These are phyloP conservation scores for Cephonodes hylas DNA, from an alignment of 2,888 invertebrate species.

Conservation along the genomic window DNA sequence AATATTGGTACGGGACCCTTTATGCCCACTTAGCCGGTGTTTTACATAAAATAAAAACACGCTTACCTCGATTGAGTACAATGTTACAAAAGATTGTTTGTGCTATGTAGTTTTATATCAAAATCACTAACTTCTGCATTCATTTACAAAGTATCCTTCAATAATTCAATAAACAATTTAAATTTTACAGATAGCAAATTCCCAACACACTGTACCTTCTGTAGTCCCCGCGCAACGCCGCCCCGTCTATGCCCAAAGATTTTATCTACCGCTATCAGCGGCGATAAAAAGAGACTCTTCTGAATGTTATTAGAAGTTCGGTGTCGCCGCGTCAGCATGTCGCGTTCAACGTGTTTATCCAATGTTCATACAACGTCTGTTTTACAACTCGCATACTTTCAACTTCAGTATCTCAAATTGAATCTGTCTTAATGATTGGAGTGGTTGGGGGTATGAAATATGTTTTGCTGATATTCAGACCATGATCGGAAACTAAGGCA, in stretches of 20 bases:
- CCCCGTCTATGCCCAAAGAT: conserved; percentile 12
- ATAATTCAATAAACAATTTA: not conserved
- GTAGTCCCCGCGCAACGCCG: not conserved
- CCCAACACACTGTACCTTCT: not conserved
- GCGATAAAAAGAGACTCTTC: conserved; percentile 11
- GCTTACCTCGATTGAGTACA: too few species aligned
- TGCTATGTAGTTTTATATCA: too few species aligned
- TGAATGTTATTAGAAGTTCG: conserved; percentile 14
- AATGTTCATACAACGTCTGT: not conserved
- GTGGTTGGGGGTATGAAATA: too few species aligned
- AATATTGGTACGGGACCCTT: too few species aligned
- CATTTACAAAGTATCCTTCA: not conserved
- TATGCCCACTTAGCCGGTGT: too few species aligned
- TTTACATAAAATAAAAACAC: too few species aligned
- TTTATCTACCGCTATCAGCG: conserved; percentile 11
- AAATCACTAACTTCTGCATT: too few species aligned
- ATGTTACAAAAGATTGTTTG: too few species aligned
- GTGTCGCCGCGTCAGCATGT: not conserved
- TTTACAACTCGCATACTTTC: not conserved
- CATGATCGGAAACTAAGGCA: too few species aligned
- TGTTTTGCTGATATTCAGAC: too few species aligned
- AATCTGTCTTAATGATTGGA: too few species aligned
- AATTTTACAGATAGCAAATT: not conserved
- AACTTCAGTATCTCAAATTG: too few species aligned
- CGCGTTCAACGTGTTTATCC: not conserved